phyloP scores from a whole-genome alignment of 2,888 invertebrate genomes.

The Eupithecia pulchellata region DNA sequence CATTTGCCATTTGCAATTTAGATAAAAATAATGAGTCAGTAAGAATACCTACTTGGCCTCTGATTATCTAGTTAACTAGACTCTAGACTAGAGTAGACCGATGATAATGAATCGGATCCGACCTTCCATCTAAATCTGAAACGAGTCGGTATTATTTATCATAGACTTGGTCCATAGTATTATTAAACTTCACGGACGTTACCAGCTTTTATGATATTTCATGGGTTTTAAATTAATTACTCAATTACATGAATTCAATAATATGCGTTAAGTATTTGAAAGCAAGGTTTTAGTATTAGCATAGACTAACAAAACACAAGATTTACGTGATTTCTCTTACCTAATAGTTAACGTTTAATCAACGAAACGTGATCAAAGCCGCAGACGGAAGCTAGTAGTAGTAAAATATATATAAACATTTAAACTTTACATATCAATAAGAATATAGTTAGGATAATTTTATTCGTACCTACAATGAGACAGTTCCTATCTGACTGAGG shows the following conservation, averaged over 20 bases:
- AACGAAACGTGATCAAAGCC: neutral
- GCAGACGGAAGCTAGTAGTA: neutral
- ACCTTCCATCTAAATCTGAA: neutral
- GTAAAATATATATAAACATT: neutral
- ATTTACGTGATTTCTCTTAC: no score
- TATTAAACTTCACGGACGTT: neutral
- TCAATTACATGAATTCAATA: neutral
- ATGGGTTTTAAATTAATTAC: neutral
- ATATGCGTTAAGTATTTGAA: neutral
- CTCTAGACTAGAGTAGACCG: neutral
- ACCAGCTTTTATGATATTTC: neutral
- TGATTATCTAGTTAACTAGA: neutral
- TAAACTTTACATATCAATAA: neutral
- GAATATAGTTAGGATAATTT: constrained; percentile 13
- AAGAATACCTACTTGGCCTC: neutral
- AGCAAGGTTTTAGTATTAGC: no score
- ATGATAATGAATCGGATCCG: neutral
- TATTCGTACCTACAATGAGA: constrained; percentile 26
- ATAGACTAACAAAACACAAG: no score
- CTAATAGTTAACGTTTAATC: neutral
- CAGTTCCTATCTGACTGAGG: constrained; percentile 21
- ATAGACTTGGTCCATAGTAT: no score
- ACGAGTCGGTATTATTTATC: no score
- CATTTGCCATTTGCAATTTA: neutral
- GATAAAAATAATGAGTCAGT: neutral